phyloP scores from a whole-genome alignment of 2,113 vertebrate genomes.

The Catharus fuscescens region DNA sequence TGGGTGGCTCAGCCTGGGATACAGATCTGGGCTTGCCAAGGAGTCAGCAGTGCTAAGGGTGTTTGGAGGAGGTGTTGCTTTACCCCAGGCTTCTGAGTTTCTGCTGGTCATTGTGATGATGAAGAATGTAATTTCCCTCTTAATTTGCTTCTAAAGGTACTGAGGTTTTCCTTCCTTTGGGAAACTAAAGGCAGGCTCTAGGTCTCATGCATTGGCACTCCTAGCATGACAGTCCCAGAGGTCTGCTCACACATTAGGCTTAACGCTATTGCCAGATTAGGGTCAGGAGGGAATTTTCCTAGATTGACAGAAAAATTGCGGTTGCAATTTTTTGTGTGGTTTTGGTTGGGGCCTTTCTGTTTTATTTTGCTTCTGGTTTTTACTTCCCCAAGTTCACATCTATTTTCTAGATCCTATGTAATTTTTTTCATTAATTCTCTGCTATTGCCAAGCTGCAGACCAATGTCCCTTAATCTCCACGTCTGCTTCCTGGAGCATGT shows the following conservation, averaged over 20 bases:
- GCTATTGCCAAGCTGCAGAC: not conserved
- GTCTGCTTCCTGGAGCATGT: not conserved
- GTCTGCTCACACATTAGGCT: constrained; percentile 28
- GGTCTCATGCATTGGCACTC: not conserved
- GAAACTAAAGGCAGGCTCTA: not conserved
- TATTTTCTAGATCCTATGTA: not conserved
- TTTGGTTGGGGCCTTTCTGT: not conserved
- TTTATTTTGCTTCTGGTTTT: not conserved
- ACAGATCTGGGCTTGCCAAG: not conserved
- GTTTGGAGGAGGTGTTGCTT: not conserved
- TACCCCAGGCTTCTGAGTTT: not conserved
- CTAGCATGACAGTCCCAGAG: not conserved
- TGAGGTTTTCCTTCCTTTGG: not conserved
- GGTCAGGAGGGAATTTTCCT: constrained; percentile 60
- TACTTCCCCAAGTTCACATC: not conserved
- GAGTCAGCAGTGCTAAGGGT: not conserved
- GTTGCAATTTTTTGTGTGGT: not conserved
- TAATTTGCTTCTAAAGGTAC: not conserved
- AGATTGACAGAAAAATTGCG: not conserved
- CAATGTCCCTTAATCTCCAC: not conserved
- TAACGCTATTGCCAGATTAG: constrained; percentile 35
- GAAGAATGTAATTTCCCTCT: not conserved
- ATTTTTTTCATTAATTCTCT: not conserved
- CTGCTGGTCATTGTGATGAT: not conserved
- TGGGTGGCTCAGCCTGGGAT: not conserved